Evolutionary conservation across 2,888 invertebrate genomes (phyloP).

Genomic region (Drosophila paranaensis): DNA sequence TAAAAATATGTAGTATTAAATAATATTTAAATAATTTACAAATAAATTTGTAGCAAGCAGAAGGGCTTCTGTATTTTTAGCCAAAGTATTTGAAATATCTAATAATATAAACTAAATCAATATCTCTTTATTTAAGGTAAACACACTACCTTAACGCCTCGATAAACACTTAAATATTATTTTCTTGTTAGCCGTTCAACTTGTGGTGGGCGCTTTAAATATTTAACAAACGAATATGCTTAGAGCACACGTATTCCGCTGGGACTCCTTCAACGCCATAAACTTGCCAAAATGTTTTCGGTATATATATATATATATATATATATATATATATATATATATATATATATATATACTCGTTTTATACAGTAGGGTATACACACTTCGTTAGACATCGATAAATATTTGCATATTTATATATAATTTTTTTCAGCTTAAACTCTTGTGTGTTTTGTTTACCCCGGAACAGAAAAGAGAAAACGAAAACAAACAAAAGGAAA

Average conservation of each 20-base stretch:
- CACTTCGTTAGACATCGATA: constrained; percentile 5
- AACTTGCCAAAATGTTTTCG: neutral
- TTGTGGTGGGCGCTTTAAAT: neutral
- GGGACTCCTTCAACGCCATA: neutral
- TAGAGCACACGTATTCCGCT: neutral
- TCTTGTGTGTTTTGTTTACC: constrained; percentile 23
- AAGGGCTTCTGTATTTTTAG: neutral
- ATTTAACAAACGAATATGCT: neutral
- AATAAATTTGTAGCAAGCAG: too few relatives aligned
- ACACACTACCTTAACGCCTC: neutral
- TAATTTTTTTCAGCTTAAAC: constrained; percentile 6
- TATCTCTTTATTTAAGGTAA: neutral
- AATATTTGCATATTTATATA: constrained; percentile 12
- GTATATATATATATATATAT: neutral
- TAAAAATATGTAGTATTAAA: too few relatives aligned
- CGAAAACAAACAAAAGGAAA: constrained; percentile 12
- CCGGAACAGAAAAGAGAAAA: constrained; percentile 2
- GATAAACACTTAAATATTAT: constrained; percentile 2
- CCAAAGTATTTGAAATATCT: neutral
- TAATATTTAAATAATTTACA: too few relatives aligned
- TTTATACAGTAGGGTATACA: constrained; percentile 9
- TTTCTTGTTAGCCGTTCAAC: neutral
- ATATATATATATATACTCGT: too few relatives aligned
- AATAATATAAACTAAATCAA: neutral
- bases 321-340: neutral